Conservation (phyloP, 2,888 invertebrate species). For the Cactoblastis cactorum region DNA sequence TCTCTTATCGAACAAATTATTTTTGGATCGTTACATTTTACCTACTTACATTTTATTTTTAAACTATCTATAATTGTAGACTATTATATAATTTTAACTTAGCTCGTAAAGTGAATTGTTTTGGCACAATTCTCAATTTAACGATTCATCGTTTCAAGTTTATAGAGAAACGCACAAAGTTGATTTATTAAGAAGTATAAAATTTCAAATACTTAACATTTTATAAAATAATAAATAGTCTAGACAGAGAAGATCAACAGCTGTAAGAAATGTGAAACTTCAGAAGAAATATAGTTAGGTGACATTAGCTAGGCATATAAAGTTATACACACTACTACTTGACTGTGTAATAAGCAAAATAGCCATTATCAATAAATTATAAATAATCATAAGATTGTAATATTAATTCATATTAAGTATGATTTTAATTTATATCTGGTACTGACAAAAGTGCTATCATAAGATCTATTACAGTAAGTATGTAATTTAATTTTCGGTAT, state of each 20-base stretch:
- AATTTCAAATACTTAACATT: background rate
- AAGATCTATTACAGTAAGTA: background rate
- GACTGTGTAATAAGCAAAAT: background rate
- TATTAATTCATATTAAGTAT: background rate
- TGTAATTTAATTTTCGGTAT: background rate
- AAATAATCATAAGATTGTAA: constrained; percentile 1
- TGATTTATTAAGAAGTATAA: background rate
- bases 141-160: background rate
- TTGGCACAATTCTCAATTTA: constrained; percentile 27
- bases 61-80: background rate
- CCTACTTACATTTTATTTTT: constrained; percentile 10
- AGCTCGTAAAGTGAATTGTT: constrained; percentile 28
- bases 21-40: constrained; percentile 1
- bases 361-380: background rate
- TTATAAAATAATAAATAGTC: background rate
- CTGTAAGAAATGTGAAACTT: background rate
- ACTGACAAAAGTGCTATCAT: constrained; percentile 6
- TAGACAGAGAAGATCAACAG: background rate
- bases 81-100: constrained; percentile 15
- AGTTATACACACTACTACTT: background rate
- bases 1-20: constrained; percentile 7
- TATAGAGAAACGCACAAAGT: background rate
- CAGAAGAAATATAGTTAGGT: background rate
- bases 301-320: background rate
- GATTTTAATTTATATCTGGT: background rate